Evolutionary conservation across 2,113 vertebrate genomes (phyloP), one percentile per base, ranked within the genome.

Genomic region (Lontra canadensis): DNA sequence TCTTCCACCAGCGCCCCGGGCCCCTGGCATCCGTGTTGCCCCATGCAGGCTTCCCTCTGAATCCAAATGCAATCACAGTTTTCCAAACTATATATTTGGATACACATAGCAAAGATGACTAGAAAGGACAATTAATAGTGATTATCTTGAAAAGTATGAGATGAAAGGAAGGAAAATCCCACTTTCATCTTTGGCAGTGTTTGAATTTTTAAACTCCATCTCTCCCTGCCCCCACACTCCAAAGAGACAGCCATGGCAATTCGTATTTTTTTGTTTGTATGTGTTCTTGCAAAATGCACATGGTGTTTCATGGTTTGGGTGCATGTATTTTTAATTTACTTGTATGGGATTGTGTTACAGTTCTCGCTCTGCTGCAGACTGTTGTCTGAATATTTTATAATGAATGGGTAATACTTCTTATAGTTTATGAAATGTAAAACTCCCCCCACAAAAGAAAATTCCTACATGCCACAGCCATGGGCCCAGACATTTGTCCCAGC

Each of bases 11-110:
- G 7, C 11, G 25, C 78, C 18, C 59, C 0, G 2, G 81, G 23
- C 4, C 42, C 21, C 80, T 57, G 6, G 42, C 26, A 52, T 55
- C 29, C 0, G 0, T 34, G 39, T 21, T 6, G 3, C 23, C 78
- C 67, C 18, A 7, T 3, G 34, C 65, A 31, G 78, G 36, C 12
- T 71, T 55, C 88, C 59, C 36, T 73, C 44, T 21, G 14, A 23
- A 34, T 52, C 55, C 44, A 85, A 25, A 31, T 31, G 80, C 17
- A 42, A 47, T 55, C 80, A 49, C 31, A 4, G 21, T 44, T 17
- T 49, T 69, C 49, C 57, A 90, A 31, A 95, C 91, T 18, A n/a
- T 23, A 7, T 34, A 10, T 55, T n/a, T 81, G 20, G 63, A 36
- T 44, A 36, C 25, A 29, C 11, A 3, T 4, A 20, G 76, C 8